Evolutionary conservation across 2,797 vertebrate genomes (phyloP).

Genomic region (Aulostomus chinensis): DNA sequence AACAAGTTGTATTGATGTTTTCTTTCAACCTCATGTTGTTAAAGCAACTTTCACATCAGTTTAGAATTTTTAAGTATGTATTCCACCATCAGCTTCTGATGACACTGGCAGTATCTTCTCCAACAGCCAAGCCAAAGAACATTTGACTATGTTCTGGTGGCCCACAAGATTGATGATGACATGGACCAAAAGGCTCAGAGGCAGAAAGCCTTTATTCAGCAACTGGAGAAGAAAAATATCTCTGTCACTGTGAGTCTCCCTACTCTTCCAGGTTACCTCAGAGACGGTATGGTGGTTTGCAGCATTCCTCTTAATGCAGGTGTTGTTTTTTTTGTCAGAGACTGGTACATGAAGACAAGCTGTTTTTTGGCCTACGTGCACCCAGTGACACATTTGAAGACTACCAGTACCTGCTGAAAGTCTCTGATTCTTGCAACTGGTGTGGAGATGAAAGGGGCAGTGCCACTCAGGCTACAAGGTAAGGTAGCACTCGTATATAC

Average conservation of each 20-base stretch:
- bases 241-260: slow-evolving; percentile 75
- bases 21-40: too few species aligned
- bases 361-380: slow-evolving; percentile 86
- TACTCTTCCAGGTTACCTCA: too few species aligned
- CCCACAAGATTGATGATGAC: slow-evolving; percentile 37
- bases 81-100: too few species aligned
- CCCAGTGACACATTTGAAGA: slow-evolving; percentile 75
- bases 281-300: too few species aligned
- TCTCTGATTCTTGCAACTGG: slow-evolving; percentile 80
- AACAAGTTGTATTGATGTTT: too few species aligned
- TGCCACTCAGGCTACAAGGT: slow-evolving; percentile 67
- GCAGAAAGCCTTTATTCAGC: slow-evolving; percentile 78
- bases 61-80: too few species aligned
- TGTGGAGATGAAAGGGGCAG: slow-evolving; percentile 39
- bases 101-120: too few species aligned
- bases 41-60: too few species aligned
- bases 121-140: too few species aligned
- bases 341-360: slow-evolving; percentile 59
- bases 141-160: slow-evolving; percentile 89
- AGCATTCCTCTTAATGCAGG: neutral
- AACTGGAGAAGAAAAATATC: slow-evolving; percentile 81
- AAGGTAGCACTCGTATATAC: slow-evolving; percentile 48
- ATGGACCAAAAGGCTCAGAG: slow-evolving; percentile 49
- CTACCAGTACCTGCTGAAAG: slow-evolving; percentile 83
- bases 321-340: slow-evolving; percentile 41